Evolutionary conservation across 2,888 invertebrate species (phyloP), one percentile per base, ranked within the genome.

Genomic region (Strigamia maritima): DNA sequence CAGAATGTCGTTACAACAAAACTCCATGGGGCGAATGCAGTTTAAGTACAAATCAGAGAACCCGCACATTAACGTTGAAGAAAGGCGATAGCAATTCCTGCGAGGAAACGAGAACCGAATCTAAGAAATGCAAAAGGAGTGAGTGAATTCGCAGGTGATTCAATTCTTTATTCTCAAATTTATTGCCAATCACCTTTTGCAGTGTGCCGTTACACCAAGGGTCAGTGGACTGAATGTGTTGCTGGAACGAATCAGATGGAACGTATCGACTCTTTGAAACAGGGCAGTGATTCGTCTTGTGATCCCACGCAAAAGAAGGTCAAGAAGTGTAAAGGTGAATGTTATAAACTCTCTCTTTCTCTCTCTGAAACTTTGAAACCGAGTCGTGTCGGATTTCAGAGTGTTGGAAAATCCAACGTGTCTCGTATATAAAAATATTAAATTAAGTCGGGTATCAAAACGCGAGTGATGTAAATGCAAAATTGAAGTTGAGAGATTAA

Each of bases 61-160:
- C 93, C 78, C 89, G 95, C 83, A 93, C 92, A 81, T 89, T 95
- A 83, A 94, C 92, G 35, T 88, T 95, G 84, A 95, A 95, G 88
- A 94, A 93, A 85, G 94, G 94, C 54, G 93, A 94, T 86, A 88
- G 89, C 65, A 89, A 91, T 81, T 90, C 90, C 83, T 95, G 95
- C 86, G 94, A 94, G 85, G 90, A 90, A 82, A 91, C 92, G 83
- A 94, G 94, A 88, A 93, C 91, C 81, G 93, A 95, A 83, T 92
- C 93, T 87, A 94, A 94, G 89, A 94, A 94, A 85, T 95, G 95
- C 91, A 95, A 94, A 89, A 94, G 94, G 90, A 93, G 94, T 94
- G 88, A 85, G 85, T 79, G n/a, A 12, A 54, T 78, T 80, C 22
- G 19, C n/a, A 24, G 40, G 24, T 49, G 24, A 77, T 49, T 44